Evolutionary conservation across 2,888 invertebrate species (phyloP).

Genomic region (Diplazon laetatorius): DNA sequence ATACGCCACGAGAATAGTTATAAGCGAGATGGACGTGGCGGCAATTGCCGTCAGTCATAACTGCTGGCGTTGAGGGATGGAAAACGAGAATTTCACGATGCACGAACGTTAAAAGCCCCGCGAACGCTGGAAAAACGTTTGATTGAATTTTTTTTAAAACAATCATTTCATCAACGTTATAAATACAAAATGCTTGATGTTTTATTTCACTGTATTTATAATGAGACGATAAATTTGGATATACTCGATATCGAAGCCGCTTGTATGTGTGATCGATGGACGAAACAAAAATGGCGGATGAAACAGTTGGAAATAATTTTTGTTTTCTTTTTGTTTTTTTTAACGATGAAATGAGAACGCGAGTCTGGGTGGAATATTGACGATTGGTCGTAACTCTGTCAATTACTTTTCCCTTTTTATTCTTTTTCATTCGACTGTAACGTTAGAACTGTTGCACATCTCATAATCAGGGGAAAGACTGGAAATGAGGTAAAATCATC

Average conservation of each 20-base stretch:
- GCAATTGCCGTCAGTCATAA: conserved; percentile 61
- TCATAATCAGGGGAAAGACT: neutral
- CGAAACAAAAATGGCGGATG: conserved; percentile 17
- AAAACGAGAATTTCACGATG: conserved; percentile 25
- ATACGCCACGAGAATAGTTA: conserved; percentile 49
- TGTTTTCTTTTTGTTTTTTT: too few relatives aligned
- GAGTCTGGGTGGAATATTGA: neutral
- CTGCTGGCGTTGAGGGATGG: conserved; percentile 33
- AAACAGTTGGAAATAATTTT: neutral
- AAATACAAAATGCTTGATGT: too few relatives aligned
- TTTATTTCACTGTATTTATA: too few relatives aligned
- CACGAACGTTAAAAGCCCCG: conserved; percentile 5
- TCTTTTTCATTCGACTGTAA: conserved; percentile 10
- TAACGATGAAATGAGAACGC: too few relatives aligned
- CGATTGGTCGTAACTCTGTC: conserved; percentile 6
- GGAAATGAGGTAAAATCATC: conserved; percentile 27
- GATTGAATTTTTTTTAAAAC: neutral
- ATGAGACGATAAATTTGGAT: too few relatives aligned
- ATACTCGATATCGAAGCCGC: neutral
- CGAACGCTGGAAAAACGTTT: neutral
- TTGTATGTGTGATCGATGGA: neutral
- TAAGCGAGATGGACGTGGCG: conserved; percentile 45
- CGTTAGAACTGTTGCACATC: neutral
- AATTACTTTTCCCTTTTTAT: conserved; percentile 1
- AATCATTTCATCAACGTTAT: neutral